Evolutionary conservation across 2,888 invertebrate species (phyloP).

Genomic region (Parnassius apollo): DNA sequence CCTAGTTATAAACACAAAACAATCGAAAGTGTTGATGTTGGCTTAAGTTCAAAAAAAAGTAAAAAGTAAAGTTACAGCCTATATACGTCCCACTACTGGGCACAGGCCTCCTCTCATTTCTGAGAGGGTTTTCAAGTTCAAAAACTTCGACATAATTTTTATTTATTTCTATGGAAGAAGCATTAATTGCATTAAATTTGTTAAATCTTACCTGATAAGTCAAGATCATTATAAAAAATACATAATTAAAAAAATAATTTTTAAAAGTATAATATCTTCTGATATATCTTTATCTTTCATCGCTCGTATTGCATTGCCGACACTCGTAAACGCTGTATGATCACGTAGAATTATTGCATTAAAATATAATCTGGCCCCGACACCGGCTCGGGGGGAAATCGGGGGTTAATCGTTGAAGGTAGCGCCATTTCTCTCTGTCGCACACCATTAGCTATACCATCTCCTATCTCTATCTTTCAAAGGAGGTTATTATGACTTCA

Average conservation of each 20-base stretch:
- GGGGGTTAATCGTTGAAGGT: slow-evolving; percentile 23
- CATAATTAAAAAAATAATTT: not conserved
- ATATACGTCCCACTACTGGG: no score
- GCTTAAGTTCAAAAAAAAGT: no score
- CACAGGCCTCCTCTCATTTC: no score
- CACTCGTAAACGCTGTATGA: slow-evolving; percentile 76
- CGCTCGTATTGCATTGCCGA: slow-evolving; percentile 19
- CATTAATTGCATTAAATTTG: no score
- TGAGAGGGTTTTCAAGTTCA: no score
- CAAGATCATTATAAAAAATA: no score
- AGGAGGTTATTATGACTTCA: slow-evolving; percentile 26
- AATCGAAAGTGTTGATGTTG: not conserved
- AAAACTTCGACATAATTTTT: not conserved
- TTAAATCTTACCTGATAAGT: no score
- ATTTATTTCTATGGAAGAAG: no score
- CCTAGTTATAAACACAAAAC: not conserved
- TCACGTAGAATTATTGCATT: slow-evolving; percentile 77
- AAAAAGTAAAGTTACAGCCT: no score
- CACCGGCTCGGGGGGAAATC: slow-evolving; percentile 24
- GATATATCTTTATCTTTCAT: slow-evolving; percentile 15
- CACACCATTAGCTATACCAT: not conserved
- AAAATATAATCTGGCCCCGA: slow-evolving; percentile 67
- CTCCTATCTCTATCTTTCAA: slow-evolving; percentile 3
- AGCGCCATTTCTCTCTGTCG: slow-evolving; percentile 23
- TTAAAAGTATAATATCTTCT: slow-evolving; percentile 26